These are phyloP conservation scores for Tragopan temminckii DNA, from an alignment of 2,797 vertebrate genomes.

Conservation along the genomic window DNA sequence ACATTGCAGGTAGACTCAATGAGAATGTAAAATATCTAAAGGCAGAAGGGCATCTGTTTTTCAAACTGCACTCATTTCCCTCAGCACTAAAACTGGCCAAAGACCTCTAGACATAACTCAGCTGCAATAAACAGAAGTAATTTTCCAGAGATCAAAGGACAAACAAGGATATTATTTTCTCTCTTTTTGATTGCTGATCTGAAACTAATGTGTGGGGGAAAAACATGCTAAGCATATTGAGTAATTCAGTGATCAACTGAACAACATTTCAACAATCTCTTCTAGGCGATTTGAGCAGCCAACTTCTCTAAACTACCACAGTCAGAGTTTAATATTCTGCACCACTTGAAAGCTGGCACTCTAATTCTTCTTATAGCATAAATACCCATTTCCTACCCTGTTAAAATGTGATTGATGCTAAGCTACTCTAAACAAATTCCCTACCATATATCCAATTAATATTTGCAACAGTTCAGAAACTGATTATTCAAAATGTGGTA, in stretches of 20 bases:
- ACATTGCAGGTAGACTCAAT: neutral
- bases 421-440: slow-evolving; percentile 64
- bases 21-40: slow-evolving; percentile 18
- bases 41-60: slow-evolving; percentile 46
- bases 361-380: slow-evolving; percentile 56
- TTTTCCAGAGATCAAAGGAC: slow-evolving; percentile 46
- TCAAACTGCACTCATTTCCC: slow-evolving; percentile 26
- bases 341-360: slow-evolving; percentile 65
- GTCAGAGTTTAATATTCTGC: slow-evolving; percentile 60
- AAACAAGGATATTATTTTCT: slow-evolving; percentile 30
- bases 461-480: slow-evolving; percentile 29
- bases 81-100: slow-evolving; percentile 2
- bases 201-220: neutral
- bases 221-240: neutral
- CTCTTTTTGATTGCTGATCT: slow-evolving; percentile 26
- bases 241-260: slow-evolving; percentile 51
- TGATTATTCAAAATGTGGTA: slow-evolving; percentile 1
- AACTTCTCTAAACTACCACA: slow-evolving; percentile 42
- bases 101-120: neutral
- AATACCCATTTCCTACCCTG: slow-evolving; percentile 59
- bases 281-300: slow-evolving; percentile 30
- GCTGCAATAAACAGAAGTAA: neutral
- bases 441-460: slow-evolving; percentile 24
- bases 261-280: slow-evolving; percentile 37
- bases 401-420: slow-evolving; percentile 55